phyloP scores from a whole-genome alignment of 2,113 vertebrate species.

The Microtus richardsoni region DNA sequence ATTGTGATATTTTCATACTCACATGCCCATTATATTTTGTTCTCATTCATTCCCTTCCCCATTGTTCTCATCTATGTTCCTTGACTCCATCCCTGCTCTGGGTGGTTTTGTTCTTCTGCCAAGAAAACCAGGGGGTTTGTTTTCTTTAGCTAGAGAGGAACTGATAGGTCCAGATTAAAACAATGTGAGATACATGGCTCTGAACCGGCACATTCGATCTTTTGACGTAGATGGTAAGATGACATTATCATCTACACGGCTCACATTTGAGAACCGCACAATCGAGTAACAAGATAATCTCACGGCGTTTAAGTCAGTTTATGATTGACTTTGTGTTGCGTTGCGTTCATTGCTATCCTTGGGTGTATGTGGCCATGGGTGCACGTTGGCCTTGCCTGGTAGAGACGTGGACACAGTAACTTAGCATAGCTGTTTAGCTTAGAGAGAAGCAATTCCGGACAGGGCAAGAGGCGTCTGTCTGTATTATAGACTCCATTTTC shows the following conservation, averaged over 20 bases:
- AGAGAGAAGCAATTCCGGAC: background rate
- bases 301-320: no score
- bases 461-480: background rate
- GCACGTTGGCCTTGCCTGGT: no score
- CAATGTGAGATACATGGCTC: background rate
- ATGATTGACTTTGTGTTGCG: background rate
- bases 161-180: background rate
- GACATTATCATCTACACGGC: background rate
- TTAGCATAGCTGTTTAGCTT: background rate
- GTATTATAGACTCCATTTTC: accelerated
- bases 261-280: background rate
- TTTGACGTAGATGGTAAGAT: background rate
- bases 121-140: background rate
- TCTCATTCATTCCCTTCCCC: background rate
- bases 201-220: background rate
- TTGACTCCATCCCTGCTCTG: background rate
- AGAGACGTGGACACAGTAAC: background rate
- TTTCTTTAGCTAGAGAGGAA: background rate
- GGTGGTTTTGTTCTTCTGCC: background rate
- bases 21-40: background rate
- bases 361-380: background rate
- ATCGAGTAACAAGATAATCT: background rate
- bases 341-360: background rate
- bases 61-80: background rate
- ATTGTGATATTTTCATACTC: background rate